Base-by-base conservation (phyloP, 1,140 invertebrate genomes). In the Hirudo medicinalis region DNA sequence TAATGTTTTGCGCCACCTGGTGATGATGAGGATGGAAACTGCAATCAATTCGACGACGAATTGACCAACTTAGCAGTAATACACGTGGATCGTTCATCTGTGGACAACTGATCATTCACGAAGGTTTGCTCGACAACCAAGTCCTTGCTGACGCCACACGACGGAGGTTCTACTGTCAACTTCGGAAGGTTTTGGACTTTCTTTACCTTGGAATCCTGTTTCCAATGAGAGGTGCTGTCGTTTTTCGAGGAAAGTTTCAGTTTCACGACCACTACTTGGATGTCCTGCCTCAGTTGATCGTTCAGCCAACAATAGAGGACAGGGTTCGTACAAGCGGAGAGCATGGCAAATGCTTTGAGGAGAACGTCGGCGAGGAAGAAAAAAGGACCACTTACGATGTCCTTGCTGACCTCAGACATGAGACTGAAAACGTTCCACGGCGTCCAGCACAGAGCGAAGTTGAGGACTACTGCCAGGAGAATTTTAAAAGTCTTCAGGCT, bases 391-490 rank as follows among this genome's bases (percentile, higher is more conserved):
- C 43, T 20, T 13, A 66, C 69, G 43, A 19, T 57, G 40, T 60
- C 27, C n/a, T 36, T 29, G 32, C 54, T 43, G 66, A 80, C 76
- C 73, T 79, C 79, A 22, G 76, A 63, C 19, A 78, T 76, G 8
- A 81, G 73, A 4, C 74, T 73, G 75, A 78, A 81, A 8, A 79
- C 73, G 70, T 77, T 80, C 79, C 79, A 81, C 40, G 81, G 81
- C 43, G 79, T 73, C 80, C 80, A 98, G 20, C 90, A 96, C 0
- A 91, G 83, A 0, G 90, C 89, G 79, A 98, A 98, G 29, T 95
- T 89, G 0, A 88, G 86, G 0, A 97, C 94, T 90, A 98, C 97
- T 0, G 91, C 88, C 73, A 97, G 92, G 0, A 98, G 84, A 91
- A 97, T 98, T 74, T 90, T 86, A 72, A 85, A 86, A 11, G 84